Evolutionary conservation across 2,113 vertebrate genomes (phyloP), one percentile per base, ranked within the genome.

Genomic region (Ivindomyrus marchei): DNA sequence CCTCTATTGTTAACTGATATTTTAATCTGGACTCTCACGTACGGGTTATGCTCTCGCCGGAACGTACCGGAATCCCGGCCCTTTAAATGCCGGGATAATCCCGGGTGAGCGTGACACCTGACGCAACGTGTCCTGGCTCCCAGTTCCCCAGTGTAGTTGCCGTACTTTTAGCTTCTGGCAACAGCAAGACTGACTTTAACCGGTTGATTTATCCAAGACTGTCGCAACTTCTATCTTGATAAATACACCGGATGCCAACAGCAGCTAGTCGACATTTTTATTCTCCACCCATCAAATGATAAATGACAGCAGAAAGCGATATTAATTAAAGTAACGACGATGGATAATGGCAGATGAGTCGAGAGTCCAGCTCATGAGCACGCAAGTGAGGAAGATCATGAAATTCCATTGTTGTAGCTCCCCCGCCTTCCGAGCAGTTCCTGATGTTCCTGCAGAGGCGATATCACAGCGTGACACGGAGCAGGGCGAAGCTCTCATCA

Each of bases 401-500:
- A 56, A 19, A 21, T 39, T 24, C 52, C 49, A 3, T 21, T 17
- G 39, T 21, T 58, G n/a, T 87, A 2, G 85, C 49, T 1, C 27
- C 27, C 31, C 13, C 1, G 6, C 49, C 13, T 56, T 31, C 90
- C 21, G 74, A 45, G 62, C 89, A 74, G 89, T 91, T 91, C 90
- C 80, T 91, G 88, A 70, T 89, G 85, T 92, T 90, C 77, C 85
- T 31, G 19, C 88, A 15, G 42, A 92, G 50, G 84, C 89, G 87
- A 89, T 84, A 66, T 83, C 58, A 52, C 52, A 36, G 77, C 91
- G 88, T 90, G 92, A 92, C 91, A 92, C 77, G 4, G 56, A 36
- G 62, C 47, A 91, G 92, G 93, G 93, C 89, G 46, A 93, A 93
- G 90, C 87, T 49, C 91, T 90, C 91, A 90, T 93, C 90, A 90